Conservation (phyloP, 2,797 vertebrate genomes). For the Siniperca obscura region DNA sequence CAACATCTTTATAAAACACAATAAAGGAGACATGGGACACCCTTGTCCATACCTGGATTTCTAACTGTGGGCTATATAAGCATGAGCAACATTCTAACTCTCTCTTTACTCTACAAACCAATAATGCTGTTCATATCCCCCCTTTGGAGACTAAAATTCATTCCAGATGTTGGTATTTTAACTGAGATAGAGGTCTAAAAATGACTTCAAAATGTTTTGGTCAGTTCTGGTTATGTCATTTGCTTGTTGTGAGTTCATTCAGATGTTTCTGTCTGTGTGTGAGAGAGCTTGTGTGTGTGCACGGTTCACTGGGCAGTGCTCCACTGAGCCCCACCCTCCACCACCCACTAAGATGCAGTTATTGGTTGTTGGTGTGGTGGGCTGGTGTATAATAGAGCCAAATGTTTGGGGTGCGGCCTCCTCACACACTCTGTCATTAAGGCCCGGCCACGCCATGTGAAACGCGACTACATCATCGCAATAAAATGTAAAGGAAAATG, state of each 20-base stretch:
- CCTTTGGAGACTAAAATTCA: slow-evolving; percentile 49
- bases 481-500: slow-evolving; percentile 73
- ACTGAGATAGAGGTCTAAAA: slow-evolving; percentile 67
- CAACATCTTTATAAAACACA: slow-evolving; percentile 4
- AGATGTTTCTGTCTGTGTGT: slow-evolving; percentile 51
- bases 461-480: slow-evolving; percentile 69
- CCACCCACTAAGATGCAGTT: slow-evolving; percentile 82
- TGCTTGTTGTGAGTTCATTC: slow-evolving; percentile 75
- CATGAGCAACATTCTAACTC: slow-evolving; percentile 41
- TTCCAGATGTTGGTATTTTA: slow-evolving; percentile 77
- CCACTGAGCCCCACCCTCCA: slow-evolving; percentile 75
- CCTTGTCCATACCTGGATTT: slow-evolving; percentile 40
- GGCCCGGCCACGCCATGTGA: slow-evolving; percentile 61
- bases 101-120: slow-evolving; percentile 37
- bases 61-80: slow-evolving; percentile 35
- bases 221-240: slow-evolving; percentile 79
- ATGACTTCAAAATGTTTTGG: slow-evolving; percentile 78
- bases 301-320: slow-evolving; percentile 60
- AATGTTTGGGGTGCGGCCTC: slow-evolving; percentile 78
- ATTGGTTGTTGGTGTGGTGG: slow-evolving; percentile 78
- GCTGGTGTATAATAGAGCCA: slow-evolving; percentile 77
- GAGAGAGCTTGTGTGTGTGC: slow-evolving; percentile 20
- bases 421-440: slow-evolving; percentile 79
- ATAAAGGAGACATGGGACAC: not conserved
- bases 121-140: slow-evolving; percentile 52